phyloP scores from a whole-genome alignment of 2,113 vertebrate species.

The Campylomormyrus numenius region DNA sequence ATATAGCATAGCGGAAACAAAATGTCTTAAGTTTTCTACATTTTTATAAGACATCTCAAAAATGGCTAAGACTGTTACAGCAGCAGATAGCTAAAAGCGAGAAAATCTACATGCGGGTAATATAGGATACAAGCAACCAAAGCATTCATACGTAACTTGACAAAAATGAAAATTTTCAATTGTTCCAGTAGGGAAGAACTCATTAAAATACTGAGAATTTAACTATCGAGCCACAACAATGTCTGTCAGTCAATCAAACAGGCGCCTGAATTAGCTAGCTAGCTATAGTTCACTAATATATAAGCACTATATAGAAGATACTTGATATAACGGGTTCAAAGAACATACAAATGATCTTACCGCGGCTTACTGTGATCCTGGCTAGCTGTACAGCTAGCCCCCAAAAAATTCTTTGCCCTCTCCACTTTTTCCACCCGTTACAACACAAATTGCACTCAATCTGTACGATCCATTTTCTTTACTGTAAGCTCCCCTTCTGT shows the following conservation, averaged over 20 bases:
- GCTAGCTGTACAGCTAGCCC: conserved; percentile 9
- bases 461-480: conserved; percentile 19
- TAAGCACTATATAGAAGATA: background rate
- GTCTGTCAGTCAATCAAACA: background rate
- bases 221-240: background rate
- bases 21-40: background rate
- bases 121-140: background rate
- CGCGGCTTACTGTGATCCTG: background rate
- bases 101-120: background rate
- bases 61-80: background rate
- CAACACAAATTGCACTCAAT: conserved; percentile 12
- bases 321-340: background rate
- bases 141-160: background rate
- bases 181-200: background rate
- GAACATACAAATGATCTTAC: background rate
- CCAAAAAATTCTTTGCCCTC: background rate
- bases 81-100: background rate
- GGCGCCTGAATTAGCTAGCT: background rate
- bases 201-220: background rate
- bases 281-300: background rate
- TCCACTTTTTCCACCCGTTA: conserved; percentile 6
- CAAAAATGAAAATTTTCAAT: background rate
- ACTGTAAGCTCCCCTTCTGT: background rate
- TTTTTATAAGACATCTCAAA: background rate
- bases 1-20: background rate